Conservation (phyloP, 2,888 invertebrate genomes). For the Mimachlamys varia region DNA sequence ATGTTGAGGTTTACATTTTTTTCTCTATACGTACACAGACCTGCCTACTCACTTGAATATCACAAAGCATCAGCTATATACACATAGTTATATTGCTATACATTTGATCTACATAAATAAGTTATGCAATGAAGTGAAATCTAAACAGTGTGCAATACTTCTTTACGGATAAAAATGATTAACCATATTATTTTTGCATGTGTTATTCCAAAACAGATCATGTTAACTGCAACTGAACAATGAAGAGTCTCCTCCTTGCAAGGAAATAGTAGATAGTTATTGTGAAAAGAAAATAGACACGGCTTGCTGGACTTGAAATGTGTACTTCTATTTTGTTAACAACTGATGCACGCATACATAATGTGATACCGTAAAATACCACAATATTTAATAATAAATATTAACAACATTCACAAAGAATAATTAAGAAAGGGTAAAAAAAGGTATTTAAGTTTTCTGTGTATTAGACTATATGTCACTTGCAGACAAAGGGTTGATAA, state of each 20-base stretch:
- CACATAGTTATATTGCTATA: conserved; percentile 18
- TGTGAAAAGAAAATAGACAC: background rate
- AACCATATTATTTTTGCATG: background rate
- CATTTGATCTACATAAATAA: background rate
- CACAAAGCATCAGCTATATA: conserved; percentile 36
- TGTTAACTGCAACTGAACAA: background rate
- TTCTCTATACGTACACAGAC: conserved; percentile 22
- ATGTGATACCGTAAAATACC: conserved; percentile 28
- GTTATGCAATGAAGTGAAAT: conserved; percentile 5
- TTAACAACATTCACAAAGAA: conserved; percentile 33
- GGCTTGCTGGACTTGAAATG: conserved; percentile 3
- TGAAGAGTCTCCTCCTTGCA: background rate
- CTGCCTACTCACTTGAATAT: conserved; percentile 30
- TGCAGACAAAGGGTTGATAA: conserved; percentile 1
- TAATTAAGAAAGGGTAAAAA: conserved; percentile 26
- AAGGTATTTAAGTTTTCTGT: background rate
- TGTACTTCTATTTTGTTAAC: conserved; percentile 5
- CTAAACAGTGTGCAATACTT: background rate
- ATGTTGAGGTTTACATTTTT: conserved; percentile 34
- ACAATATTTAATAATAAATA: conserved; percentile 36
- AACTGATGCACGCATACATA: conserved; percentile 24
- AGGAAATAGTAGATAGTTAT: background rate
- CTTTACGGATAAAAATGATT: background rate
- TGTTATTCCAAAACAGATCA: background rate
- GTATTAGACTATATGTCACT: background rate